A percentile compares a stretch with the other conserved stretches of the same genome.
Evolutionary conservation across 1,140 invertebrate species (phyloP).

Genomic region (Dreissena rostriformis): DNA sequence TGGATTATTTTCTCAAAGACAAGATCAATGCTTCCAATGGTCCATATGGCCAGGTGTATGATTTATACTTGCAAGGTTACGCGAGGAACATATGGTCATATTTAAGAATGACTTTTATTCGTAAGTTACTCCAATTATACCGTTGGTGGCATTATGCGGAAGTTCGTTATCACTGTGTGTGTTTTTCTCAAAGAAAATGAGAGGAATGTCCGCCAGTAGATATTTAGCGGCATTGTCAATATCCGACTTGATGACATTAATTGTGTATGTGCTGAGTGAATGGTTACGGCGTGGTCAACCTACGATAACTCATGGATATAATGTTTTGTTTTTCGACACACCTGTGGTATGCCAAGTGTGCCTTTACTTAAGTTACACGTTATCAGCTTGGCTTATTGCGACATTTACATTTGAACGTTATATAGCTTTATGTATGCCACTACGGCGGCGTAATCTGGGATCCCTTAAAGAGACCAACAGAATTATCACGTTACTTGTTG

Average conservation of each 20-base stretch:
- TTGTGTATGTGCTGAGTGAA: constrained; percentile 66
- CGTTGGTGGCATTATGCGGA: constrained; percentile 69
- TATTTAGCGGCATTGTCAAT: constrained; percentile 65
- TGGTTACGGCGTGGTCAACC: constrained; percentile 64
- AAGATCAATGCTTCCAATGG: no score
- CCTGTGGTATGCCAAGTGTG: constrained; percentile 70
- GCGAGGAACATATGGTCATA: no score
- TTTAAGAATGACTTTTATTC: no score
- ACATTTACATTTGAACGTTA: constrained; percentile 75
- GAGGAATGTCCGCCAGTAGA: constrained; percentile 68
- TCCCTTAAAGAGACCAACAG: constrained; percentile 5
- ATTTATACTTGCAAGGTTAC: no score
- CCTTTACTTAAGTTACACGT: constrained; percentile 68
- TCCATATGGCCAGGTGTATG: no score
- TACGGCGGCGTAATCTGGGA: constrained; percentile 49
- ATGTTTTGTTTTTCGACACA: constrained; percentile 53
- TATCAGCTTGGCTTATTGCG: constrained; percentile 74
- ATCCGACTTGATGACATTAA: constrained; percentile 61
- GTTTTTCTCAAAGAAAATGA: constrained; percentile 70
- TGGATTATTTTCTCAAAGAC: no score
- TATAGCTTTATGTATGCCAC: constrained; percentile 68
- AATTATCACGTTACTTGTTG: constrained; percentile 35
- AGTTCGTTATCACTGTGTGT: constrained; percentile 71
- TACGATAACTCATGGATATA: neutral
- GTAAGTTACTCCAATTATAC: constrained; percentile 53